Evolutionary conservation across 2,797 vertebrate genomes (phyloP).

Genomic region (Myotis findleyi): DNA sequence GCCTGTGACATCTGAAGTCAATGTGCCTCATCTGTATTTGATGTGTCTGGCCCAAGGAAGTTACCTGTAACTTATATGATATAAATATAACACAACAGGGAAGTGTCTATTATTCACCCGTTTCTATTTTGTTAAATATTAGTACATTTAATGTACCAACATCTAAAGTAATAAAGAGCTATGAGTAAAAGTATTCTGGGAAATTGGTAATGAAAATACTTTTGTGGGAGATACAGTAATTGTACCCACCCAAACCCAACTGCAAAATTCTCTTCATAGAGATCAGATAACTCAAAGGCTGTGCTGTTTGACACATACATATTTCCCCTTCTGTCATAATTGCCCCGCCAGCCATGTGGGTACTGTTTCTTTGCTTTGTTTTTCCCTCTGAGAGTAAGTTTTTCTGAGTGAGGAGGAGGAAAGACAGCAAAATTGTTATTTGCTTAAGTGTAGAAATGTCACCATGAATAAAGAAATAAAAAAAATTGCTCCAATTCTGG

Average conservation of each 20-base stretch:
- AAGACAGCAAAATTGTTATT: constrained; percentile 36
- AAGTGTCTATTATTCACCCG: neutral
- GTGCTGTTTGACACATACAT: constrained; percentile 13
- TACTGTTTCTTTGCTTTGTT: constrained; percentile 35
- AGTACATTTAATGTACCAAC: constrained; percentile 37
- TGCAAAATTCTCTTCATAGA: constrained; percentile 26
- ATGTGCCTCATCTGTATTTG: neutral
- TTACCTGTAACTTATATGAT: constrained; percentile 50
- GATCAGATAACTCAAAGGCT: constrained; percentile 41
- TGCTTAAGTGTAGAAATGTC: constrained; percentile 37
- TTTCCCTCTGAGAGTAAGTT: constrained; percentile 31
- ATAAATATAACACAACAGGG: neutral
- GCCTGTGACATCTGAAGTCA: neutral
- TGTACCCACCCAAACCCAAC: constrained; percentile 37
- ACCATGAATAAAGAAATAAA: neutral
- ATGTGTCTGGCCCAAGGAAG: neutral
- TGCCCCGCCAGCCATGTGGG: neutral
- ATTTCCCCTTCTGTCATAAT: constrained; percentile 26
- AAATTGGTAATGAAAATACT: constrained; percentile 69
- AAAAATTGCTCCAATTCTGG: neutral
- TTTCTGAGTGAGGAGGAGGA: constrained; percentile 10
- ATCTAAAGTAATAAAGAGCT: constrained; percentile 43
- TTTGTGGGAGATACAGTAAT: constrained; percentile 45
- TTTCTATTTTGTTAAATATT: constrained; percentile 57
- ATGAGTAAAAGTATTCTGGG: constrained; percentile 64